Evolutionary conservation across 2,113 vertebrate species (phyloP).

Genomic region (Gopherus flavomarginatus): DNA sequence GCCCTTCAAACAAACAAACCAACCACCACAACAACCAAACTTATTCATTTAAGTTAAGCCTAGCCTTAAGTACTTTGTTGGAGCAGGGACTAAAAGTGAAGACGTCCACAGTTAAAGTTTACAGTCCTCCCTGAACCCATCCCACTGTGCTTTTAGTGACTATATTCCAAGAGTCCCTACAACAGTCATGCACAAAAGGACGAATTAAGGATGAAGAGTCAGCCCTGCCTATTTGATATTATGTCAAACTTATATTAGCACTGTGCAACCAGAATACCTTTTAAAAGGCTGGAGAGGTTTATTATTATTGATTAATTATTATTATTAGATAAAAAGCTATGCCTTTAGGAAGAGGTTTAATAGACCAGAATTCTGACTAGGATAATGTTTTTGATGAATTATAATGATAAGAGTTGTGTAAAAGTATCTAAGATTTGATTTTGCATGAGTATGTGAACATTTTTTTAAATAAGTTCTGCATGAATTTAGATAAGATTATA

Average conservation of each 20-base stretch:
- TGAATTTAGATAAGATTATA: not conserved
- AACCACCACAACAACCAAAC: too few species aligned
- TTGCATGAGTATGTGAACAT: not conserved
- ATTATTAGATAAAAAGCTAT: not conserved
- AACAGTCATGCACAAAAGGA: not conserved
- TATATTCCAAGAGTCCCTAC: not conserved
- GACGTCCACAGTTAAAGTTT: not conserved
- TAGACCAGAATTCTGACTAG: not conserved
- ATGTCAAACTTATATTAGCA: not conserved
- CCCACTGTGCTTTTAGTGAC: not conserved
- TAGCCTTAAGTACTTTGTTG: not conserved
- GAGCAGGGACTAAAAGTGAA: not conserved
- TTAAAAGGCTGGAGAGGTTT: not conserved
- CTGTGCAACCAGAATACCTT: not conserved
- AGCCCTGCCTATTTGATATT: not conserved
- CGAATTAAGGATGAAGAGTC: not conserved
- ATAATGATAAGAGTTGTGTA: not conserved
- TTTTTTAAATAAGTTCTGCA: not conserved
- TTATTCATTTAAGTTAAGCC: not conserved
- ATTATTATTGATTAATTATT: too few species aligned
- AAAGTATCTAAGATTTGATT: not conserved
- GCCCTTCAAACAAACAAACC: too few species aligned
- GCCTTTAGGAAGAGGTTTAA: not conserved
- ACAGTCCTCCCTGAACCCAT: not conserved
- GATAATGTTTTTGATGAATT: not conserved